Conservation (phyloP, 30 jellyfish, hydroid and myxozoan genomes). For the Nemopilema nomurai region DNA sequence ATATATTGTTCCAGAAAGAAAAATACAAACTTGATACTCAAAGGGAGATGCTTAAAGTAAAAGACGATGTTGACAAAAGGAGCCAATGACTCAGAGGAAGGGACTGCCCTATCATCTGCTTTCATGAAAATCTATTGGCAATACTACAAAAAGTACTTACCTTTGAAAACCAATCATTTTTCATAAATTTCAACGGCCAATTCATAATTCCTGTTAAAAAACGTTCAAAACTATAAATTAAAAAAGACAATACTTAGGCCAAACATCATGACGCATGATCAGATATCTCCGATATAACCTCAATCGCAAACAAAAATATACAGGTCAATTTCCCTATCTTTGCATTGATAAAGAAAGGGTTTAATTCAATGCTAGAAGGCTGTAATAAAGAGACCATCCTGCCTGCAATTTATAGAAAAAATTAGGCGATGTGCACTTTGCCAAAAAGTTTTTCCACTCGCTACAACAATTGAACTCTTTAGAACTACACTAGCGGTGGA, state of each 20-base stretch:
- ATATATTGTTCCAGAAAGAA: no score
- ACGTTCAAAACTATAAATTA: background rate
- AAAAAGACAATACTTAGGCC: background rate
- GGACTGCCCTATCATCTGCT: no score
- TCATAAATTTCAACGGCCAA: slow-evolving; percentile 36
- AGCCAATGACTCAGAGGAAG: no score
- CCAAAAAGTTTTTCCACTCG: background rate
- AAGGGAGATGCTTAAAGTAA: no score
- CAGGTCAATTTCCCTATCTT: background rate
- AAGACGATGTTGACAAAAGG: no score
- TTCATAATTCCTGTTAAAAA: background rate
- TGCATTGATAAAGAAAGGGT: background rate
- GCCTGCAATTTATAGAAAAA: no score
- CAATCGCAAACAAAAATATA: background rate
- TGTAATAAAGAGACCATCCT: no score
- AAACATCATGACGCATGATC: background rate
- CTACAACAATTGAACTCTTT: background rate
- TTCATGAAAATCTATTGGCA: background rate
- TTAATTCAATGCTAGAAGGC: no score
- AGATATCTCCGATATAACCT: background rate
- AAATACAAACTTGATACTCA: no score
- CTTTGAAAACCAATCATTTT: slow-evolving; percentile 66
- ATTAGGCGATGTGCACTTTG: background rate
- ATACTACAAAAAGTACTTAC: background rate
- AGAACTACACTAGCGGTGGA: background rate